phyloP scores from a whole-genome alignment of 2,888 invertebrate genomes.

The Melikaiella ostensackeni region DNA sequence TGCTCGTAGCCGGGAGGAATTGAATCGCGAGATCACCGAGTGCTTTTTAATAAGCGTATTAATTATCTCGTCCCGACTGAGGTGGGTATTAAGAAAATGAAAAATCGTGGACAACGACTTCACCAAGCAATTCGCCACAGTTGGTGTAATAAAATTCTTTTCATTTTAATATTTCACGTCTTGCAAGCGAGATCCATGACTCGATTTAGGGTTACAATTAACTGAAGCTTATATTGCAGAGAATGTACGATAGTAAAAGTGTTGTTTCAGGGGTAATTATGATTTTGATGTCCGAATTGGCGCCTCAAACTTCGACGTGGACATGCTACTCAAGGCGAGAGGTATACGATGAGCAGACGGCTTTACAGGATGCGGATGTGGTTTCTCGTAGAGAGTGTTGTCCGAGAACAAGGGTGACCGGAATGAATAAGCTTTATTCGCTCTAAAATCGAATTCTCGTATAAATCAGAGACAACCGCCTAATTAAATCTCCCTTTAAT shows the following conservation, averaged over 20 bases:
- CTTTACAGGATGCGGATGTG: constrained; percentile 26
- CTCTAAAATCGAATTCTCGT: background rate
- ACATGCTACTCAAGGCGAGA: constrained; percentile 7
- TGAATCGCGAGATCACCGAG: constrained; percentile 3
- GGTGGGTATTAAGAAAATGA: constrained; percentile 2
- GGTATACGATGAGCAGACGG: background rate
- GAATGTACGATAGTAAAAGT: constrained; percentile 18
- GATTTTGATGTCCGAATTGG: constrained; percentile 11
- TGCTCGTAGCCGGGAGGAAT: background rate
- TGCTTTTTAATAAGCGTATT: constrained; percentile 2
- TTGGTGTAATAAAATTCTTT: constrained; percentile 13
- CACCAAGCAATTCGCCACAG: background rate
- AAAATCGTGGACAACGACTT: background rate
- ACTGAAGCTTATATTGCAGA: background rate
- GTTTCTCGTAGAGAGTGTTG: constrained; percentile 11
- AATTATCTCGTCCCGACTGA: background rate
- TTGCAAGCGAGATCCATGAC: background rate
- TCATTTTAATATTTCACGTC: background rate
- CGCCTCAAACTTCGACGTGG: constrained; percentile 20
- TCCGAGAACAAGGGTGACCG: constrained; percentile 12
- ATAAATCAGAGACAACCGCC: background rate
- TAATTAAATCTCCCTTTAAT: constrained; percentile 5
- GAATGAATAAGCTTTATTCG: background rate
- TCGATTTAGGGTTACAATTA: constrained; percentile 16
- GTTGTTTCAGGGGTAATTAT: constrained; percentile 12